phyloP scores from a whole-genome alignment of 2,888 invertebrate species.

The Bellardia pandia region DNA sequence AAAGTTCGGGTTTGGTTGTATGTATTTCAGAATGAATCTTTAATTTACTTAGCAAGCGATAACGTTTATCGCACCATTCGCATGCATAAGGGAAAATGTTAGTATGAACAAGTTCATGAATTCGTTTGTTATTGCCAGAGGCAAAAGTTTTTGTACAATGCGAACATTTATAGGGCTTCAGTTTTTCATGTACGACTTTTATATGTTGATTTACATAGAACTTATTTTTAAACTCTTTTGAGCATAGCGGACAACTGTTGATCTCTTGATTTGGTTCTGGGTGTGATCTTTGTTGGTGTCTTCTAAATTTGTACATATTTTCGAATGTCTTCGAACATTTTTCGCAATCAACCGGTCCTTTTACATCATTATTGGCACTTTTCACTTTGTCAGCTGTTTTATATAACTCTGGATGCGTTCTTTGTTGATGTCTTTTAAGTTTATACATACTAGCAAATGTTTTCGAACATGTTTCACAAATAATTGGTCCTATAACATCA shows the following conservation, averaged over 20 bases:
- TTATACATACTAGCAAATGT: too few species aligned
- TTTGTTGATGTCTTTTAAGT: too few species aligned
- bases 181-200: conserved; percentile 65
- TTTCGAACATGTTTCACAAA: too few species aligned
- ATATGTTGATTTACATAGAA: conserved; percentile 65
- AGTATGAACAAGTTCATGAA: conserved; percentile 68
- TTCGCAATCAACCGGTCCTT: too few species aligned
- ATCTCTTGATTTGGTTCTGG: conserved; percentile 30
- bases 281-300: conserved; percentile 62
- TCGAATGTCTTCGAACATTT: conserved; percentile 32
- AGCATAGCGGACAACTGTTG: conserved; percentile 59
- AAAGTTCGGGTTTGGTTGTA: conserved; percentile 59
- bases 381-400: too few species aligned
- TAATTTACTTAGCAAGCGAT: conserved; percentile 60
- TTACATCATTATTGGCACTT: too few species aligned
- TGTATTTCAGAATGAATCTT: conserved; percentile 68
- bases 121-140: conserved; percentile 45
- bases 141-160: conserved; percentile 65
- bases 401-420: too few species aligned
- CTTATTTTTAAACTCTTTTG: conserved; percentile 59
- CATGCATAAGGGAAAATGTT: conserved; percentile 63
- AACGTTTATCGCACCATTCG: conserved; percentile 59
- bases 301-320: conserved; percentile 47
- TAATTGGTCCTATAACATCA: too few species aligned
- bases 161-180: conserved; percentile 70